These are phyloP conservation scores for Calameuta filiformis DNA, from an alignment of 2,888 invertebrate species.

Conservation along the genomic window DNA sequence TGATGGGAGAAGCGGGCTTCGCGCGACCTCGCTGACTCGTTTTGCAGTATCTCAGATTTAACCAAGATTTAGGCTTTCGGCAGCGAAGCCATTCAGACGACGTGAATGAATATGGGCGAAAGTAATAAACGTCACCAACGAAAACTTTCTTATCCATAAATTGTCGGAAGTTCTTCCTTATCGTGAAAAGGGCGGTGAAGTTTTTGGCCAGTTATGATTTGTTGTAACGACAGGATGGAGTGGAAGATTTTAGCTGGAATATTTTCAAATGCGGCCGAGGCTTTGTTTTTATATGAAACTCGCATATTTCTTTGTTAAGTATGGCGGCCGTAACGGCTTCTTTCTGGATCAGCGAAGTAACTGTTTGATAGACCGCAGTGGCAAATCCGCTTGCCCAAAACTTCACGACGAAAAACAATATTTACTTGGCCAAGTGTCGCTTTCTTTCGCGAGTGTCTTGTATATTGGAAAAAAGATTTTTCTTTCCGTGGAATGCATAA, in stretches of 20 bases:
- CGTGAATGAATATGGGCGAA: constrained; percentile 44
- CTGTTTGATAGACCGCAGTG: no score
- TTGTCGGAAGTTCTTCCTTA: constrained; percentile 48
- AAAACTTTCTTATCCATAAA: constrained; percentile 45
- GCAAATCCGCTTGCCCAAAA: no score
- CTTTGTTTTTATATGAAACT: background rate
- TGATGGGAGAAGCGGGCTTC: constrained; percentile 7
- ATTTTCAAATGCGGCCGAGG: background rate
- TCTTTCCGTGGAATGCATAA: no score
- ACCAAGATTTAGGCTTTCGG: constrained; percentile 23
- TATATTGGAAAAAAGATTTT: no score
- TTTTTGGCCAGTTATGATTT: constrained; percentile 43
- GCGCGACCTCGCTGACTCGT: constrained; percentile 13
- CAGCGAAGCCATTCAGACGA: constrained; percentile 21
- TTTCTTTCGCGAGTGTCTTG: no score
- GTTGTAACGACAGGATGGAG: constrained; percentile 19
- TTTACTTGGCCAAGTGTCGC: no score
- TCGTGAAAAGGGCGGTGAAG: constrained; percentile 40
- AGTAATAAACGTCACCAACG: constrained; percentile 49
- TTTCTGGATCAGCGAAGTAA: no score
- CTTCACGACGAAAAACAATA: no score
- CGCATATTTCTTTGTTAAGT: background rate
- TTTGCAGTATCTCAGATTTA: constrained; percentile 23
- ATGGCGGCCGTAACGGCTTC: no score
- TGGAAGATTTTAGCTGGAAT: background rate